A percentile compares a stretch with the other conserved stretches of the same genome.
These are phyloP conservation scores for Epicampocera succincta DNA, from an alignment of 2,888 invertebrate genomes.

Conservation along the genomic window DNA sequence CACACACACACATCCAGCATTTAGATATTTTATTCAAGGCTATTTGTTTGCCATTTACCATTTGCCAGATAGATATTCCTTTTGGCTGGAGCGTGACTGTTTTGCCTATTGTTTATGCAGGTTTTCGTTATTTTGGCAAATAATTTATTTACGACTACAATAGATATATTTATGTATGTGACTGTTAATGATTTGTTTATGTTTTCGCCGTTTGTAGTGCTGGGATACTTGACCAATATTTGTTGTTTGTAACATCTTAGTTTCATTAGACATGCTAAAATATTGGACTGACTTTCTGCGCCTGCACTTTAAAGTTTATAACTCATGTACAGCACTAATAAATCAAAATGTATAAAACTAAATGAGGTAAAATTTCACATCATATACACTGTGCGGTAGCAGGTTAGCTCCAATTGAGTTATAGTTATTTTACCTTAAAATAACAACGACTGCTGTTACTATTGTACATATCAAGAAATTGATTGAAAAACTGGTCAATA, in stretches of 20 bases:
- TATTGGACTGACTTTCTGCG: background rate
- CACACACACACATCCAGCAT: too few relatives aligned
- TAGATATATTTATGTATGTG: too few relatives aligned
- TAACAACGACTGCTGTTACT: too few relatives aligned
- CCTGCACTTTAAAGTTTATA: too few relatives aligned
- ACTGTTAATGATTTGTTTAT: background rate
- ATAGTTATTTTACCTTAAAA: too few relatives aligned
- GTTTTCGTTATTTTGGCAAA: conserved; percentile 21
- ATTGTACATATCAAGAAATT: too few relatives aligned
- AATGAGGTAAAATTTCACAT: too few relatives aligned
- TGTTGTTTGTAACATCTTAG: background rate
- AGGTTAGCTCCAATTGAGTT: too few relatives aligned
- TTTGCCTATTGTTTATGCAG: conserved; percentile 14
- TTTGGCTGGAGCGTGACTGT: background rate
- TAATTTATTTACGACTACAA: background rate
- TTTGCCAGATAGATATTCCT: conserved; percentile 10
- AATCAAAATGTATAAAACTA: too few relatives aligned
- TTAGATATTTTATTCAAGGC: conserved; percentile 55
- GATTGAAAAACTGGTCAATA: too few relatives aligned
- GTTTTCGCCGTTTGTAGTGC: conserved; percentile 1
- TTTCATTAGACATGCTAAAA: conserved; percentile 6
- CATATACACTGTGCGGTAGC: too few relatives aligned
- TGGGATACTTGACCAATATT: background rate
- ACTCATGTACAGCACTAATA: too few relatives aligned
- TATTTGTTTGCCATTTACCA: conserved; percentile 38